Base-by-base conservation (phyloP, 2,797 vertebrate genomes). In the Alosa sapidissima region DNA sequence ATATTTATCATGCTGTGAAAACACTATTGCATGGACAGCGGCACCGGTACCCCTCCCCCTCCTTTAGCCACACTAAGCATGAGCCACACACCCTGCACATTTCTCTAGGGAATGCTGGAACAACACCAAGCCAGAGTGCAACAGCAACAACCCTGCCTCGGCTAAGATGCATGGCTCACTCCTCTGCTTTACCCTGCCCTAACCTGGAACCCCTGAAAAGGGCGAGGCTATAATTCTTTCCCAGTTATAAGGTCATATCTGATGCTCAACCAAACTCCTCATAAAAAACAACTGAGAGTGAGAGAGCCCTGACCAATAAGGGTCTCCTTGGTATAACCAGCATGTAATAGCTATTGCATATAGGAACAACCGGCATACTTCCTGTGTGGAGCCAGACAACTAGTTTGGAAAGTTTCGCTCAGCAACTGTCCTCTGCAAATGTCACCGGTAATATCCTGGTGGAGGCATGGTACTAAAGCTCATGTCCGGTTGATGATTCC, bases 191-290 rank as follows among this genome's bases (percentile, higher is more conserved):
- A 19, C 7, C 72, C 36, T 16, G 10, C 33, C 7, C 24, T 10
- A 9, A 41, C 36, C 19, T 47, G 6, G 72, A 45, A 6, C 45
- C 33, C 14, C 33, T 5, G 5, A 45, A 75, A 75, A 75, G 68
- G 68, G 68, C 33, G 68, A 41, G 68, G 33, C 33, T 13, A 47
- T 78, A 2, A 45, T 16, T 78, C 72, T 75, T 14, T 78, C 41
- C 36, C 68, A 78, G 72, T 78, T 78, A 78, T 78, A 47, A 78
- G 72, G 72, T 47, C 36, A 78, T 47, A 45, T 47, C 28, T 72
- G 4, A 45, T 75, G 68, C 36, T 11, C 24, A 13, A 13, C 13
- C 33, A 72, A 36, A 68, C 33, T 62, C n/a, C n/a, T 24, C n/a
- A 24, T 62, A 62, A 62, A 60, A 62, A 62, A n/a, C 58, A 62